Percentiles rank a stretch among this genome's conserved stretches.
Evolutionary conservation across 2,797 vertebrate species (phyloP).

Genomic region (Sebastes oblongus): DNA sequence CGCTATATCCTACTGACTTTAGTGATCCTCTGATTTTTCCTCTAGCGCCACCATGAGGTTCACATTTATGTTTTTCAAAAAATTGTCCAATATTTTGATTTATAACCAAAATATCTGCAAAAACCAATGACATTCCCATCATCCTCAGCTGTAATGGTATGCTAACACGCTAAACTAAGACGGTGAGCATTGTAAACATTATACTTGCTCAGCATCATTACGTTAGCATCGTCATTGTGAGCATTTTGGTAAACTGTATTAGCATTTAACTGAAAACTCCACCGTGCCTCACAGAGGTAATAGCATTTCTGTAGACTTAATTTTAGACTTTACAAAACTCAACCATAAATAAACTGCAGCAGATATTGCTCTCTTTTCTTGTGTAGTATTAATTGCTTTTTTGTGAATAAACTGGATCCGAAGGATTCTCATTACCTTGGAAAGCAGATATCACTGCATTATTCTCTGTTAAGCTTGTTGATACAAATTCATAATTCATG

Average conservation of each 20-base stretch:
- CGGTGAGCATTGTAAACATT: too few species aligned
- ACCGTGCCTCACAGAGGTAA: too few species aligned
- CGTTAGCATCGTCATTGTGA: too few species aligned
- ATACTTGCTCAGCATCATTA: rapidly evolving
- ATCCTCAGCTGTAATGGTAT: background rate
- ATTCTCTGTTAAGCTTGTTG: background rate
- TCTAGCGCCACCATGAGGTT: too few species aligned
- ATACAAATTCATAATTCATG: constrained; percentile 8
- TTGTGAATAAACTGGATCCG: background rate
- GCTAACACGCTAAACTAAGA: too few species aligned
- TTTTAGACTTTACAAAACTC: background rate
- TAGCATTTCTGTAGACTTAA: background rate
- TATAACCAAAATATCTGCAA: background rate
- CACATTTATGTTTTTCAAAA: background rate
- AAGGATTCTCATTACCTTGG: background rate
- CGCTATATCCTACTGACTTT: background rate
- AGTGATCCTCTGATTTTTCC: background rate
- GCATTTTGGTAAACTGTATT: too few species aligned
- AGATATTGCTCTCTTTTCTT: background rate
- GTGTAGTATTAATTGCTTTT: background rate
- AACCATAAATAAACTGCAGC: background rate
- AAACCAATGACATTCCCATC: background rate
- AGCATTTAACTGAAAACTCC: too few species aligned
- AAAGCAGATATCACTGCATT: background rate
- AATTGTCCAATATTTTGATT: background rate